Evolutionary conservation across 2,888 invertebrate genomes (phyloP).

Genomic region (Megaustenia siamemsis): DNA sequence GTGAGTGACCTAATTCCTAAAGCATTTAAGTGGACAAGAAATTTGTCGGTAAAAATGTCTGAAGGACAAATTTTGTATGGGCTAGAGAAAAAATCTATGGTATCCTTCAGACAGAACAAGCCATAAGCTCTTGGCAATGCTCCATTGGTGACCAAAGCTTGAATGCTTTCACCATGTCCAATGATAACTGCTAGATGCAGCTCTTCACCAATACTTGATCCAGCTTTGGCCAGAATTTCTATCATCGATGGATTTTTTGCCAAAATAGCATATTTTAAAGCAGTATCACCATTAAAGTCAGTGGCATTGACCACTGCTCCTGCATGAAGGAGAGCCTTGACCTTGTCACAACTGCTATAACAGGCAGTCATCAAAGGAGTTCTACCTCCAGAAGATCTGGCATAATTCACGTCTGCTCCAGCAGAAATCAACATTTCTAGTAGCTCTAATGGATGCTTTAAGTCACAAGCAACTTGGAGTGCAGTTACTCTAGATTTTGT

Average conservation of each 20-base stretch:
- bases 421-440: neutral
- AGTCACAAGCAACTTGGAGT: neutral
- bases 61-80: no score
- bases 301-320: constrained; percentile 16
- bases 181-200: constrained; percentile 22
- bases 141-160: neutral
- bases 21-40: neutral
- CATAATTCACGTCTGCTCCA: constrained; percentile 16
- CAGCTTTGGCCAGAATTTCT: neutral
- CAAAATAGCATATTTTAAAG: constrained; percentile 21
- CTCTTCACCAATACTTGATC: neutral
- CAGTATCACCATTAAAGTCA: neutral
- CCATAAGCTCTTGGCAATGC: neutral
- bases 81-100: neutral
- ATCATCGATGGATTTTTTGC: neutral
- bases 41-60: no score
- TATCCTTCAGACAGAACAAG: neutral
- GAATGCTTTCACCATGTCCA: constrained; percentile 17
- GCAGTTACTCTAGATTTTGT: neutral
- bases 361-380: constrained; percentile 26
- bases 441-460: constrained; percentile 2
- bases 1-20: neutral
- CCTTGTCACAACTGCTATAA: neutral
- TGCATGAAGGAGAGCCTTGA: neutral
- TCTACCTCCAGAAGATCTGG: constrained; percentile 2